Conservation (phyloP, 2,888 invertebrate species). For the Iphiclides podalirius region DNA sequence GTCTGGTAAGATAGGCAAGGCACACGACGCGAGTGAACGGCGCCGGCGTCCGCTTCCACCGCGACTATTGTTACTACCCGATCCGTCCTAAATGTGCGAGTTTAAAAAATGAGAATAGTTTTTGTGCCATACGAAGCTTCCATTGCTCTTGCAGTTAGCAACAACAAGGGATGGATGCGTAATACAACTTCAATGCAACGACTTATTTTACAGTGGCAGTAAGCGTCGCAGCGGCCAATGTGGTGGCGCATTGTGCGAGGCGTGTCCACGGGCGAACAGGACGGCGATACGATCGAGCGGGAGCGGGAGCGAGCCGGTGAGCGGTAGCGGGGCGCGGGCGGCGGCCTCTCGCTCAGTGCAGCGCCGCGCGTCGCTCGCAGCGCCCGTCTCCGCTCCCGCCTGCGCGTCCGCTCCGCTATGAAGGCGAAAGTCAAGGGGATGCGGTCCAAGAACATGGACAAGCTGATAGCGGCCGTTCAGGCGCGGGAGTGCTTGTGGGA, state of each 20-base stretch:
- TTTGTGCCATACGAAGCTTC: neutral
- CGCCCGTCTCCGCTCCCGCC: slow-evolving; percentile 53
- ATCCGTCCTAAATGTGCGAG: slow-evolving; percentile 33
- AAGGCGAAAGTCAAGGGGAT: slow-evolving; percentile 58
- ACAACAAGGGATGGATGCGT: slow-evolving; percentile 9
- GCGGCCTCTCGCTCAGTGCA: slow-evolving; percentile 41
- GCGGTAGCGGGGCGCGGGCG: slow-evolving; percentile 40
- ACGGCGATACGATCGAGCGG: slow-evolving; percentile 48
- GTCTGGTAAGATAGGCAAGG: neutral
- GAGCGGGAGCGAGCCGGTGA: slow-evolving; percentile 44
- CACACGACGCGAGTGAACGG: slow-evolving; percentile 20
- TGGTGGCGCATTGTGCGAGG: too few species aligned
- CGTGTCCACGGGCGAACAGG: slow-evolving; percentile 59
- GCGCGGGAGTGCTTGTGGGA: slow-evolving; percentile 74
- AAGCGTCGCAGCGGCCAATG: too few species aligned
- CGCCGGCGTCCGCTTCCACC: slow-evolving; percentile 38
- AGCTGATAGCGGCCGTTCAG: slow-evolving; percentile 71
- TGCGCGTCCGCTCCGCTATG: slow-evolving; percentile 53
- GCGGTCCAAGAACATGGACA: slow-evolving; percentile 68
- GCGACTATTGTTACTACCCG: slow-evolving; percentile 39
- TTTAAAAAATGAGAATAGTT: slow-evolving; percentile 26
- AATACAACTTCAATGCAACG: too few species aligned
- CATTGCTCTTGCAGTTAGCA: neutral
- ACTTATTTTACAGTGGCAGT: too few species aligned
- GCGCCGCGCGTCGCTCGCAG: slow-evolving; percentile 48